Evolutionary conservation across 1,140 invertebrate genomes (phyloP).

Genomic region (Diorhabda sublineata): DNA sequence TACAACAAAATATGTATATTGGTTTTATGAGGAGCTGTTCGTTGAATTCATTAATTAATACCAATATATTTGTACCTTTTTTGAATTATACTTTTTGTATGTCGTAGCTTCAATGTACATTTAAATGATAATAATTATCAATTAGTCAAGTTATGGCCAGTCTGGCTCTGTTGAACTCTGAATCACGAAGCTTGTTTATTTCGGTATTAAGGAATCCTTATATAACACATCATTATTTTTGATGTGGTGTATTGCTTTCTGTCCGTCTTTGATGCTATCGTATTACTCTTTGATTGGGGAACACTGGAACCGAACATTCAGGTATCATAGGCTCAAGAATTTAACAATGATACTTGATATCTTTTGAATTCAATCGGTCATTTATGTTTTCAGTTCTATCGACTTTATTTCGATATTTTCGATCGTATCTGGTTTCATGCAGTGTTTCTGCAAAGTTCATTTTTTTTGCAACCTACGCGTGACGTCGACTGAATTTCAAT

Average conservation of each 20-base stretch:
- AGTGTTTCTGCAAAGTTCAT: background rate
- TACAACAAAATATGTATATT: too few species aligned
- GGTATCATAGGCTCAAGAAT: conserved; percentile 10
- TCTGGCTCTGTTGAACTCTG: conserved; percentile 25
- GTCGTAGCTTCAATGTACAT: too few species aligned
- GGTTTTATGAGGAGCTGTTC: too few species aligned
- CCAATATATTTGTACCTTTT: too few species aligned
- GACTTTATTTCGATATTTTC: conserved; percentile 12
- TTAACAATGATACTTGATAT: conserved; percentile 21
- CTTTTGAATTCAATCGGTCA: conserved; percentile 18
- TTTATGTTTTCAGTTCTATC: conserved; percentile 16
- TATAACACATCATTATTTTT: conserved; percentile 42
- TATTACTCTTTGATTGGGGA: conserved; percentile 43
- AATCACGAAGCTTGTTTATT: conserved; percentile 36
- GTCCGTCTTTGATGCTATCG: conserved; percentile 30
- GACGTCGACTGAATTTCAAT: too few species aligned
- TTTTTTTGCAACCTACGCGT: too few species aligned
- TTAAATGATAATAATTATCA: too few species aligned
- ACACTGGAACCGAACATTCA: conserved; percentile 7
- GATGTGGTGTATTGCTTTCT: conserved; percentile 35
- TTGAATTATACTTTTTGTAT: too few species aligned
- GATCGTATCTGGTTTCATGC: background rate
- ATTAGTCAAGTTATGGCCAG: conserved; percentile 4
- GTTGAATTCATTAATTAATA: too few species aligned
- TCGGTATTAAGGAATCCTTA: conserved; percentile 37